These are phyloP conservation scores for Erebia epiphron DNA, from an alignment of 2,888 invertebrate genomes.

Conservation along the genomic window DNA sequence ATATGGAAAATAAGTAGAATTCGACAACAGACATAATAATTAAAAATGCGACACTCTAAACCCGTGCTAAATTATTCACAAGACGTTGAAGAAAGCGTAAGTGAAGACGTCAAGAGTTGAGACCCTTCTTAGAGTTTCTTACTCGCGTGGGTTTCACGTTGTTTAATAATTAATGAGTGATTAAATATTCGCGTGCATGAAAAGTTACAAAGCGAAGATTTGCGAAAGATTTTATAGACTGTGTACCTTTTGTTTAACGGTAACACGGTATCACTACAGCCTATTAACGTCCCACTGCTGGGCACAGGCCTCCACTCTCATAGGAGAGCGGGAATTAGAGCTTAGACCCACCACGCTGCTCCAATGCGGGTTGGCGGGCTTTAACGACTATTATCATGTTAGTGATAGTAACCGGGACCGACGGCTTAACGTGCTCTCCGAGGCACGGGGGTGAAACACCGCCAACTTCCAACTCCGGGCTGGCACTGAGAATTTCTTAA, in stretches of 20 bases:
- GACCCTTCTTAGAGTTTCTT: conserved; percentile 46
- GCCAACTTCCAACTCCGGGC: too few relatives aligned
- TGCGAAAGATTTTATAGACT: conserved; percentile 23
- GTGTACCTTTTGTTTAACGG: conserved; percentile 5
- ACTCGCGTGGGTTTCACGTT: conserved; percentile 40
- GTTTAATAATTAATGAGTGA: conserved; percentile 42
- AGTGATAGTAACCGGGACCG: too few relatives aligned
- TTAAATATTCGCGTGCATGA: conserved; percentile 43
- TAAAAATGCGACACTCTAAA: conserved; percentile 23
- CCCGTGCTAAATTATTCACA: conserved; percentile 37
- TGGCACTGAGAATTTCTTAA: too few relatives aligned
- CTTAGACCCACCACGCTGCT: too few relatives aligned
- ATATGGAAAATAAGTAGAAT: background rate
- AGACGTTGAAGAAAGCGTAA: conserved; percentile 40
- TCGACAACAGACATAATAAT: background rate
- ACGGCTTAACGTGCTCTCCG: too few relatives aligned
- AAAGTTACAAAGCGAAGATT: conserved; percentile 37
- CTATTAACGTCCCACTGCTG: too few relatives aligned
- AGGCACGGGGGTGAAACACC: too few relatives aligned
- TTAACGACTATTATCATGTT: too few relatives aligned
- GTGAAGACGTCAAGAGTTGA: conserved; percentile 42
- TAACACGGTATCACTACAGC: too few relatives aligned
- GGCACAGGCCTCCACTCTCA: too few relatives aligned
- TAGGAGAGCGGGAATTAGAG: too few relatives aligned
- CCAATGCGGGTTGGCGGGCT: too few relatives aligned